Base-by-base conservation (phyloP, 1,140 invertebrate species). In the Pseudoatta argentina region DNA sequence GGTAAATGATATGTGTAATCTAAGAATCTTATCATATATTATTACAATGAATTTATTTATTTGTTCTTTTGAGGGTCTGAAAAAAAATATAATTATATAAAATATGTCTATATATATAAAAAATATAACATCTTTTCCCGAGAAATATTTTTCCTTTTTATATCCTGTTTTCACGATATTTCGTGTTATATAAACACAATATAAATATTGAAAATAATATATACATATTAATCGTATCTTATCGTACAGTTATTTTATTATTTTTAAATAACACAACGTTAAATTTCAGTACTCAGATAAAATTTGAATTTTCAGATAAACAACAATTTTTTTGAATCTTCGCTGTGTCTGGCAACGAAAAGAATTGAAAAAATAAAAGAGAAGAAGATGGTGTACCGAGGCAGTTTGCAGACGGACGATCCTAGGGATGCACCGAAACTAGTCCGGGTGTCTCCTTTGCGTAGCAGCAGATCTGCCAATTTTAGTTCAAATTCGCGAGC, bases 351-450 rank as follows among this genome's bases (percentile, higher is more conserved):
- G 44, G 18, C 12, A 44, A 66, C 44, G 16, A 64, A 27, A n/a
- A 48, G 18, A 66, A 82, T 3, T 1, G 30, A 88, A 3, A 59
- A 21, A 34, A 12, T 72, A 69, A 39, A 7, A 8, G 73, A 72
- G 14, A 24, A 53, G 7, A 89, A 77, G 7, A 94, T 94, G 93
- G 93, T 94, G 12, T 93, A 93, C 75, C 88, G 93, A 66, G 93
- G 93, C 24, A 92, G 88, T 75, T 86, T 93, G 67, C 92, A 93
- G 75, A 93, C 92, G 8, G 93, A 93, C 75, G 93, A 94, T 71
- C 90, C 93, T 3, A 85, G 90, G 44, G 92, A 94, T 73, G 91
- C 90, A 5, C 93, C 93, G 24, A 91, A 72, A 44, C 66, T 94
- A 76, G 92, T 93, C 4, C 87, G 93, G 30, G 91, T 94, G 81